Evolutionary conservation across 2,888 invertebrate genomes (phyloP), one percentile per base, ranked within the genome.

Genomic region (Plebejus anna): DNA sequence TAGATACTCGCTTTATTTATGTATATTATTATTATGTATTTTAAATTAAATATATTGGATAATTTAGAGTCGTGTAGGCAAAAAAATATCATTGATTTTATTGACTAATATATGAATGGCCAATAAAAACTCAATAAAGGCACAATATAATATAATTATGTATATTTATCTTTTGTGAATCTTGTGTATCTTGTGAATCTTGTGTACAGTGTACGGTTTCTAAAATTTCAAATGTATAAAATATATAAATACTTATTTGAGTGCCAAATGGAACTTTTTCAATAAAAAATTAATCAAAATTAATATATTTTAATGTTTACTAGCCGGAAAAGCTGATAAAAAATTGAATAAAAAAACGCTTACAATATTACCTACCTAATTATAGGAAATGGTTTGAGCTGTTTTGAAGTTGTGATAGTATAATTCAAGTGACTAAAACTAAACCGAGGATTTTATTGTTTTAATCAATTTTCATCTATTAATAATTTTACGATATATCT

Each of bases 21-120:
- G 61, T 28, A 16, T 55, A 55, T 61, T 61, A 61, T 61, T 55
- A 55, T 61, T 61, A 61, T 61, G 22, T 61, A 61, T 28, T 61
- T 22, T 28, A 61, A 28, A 61, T 28, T 28, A 61, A 61, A 61
- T 61, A 61, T 61, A 61, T 61, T 28, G 9, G 28, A 22, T 61
- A 28, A 61, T 28, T 61, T 61, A 28, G 61, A 61, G 28, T 9
- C 61, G 61, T 28, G 4, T 61, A 61, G 11, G 28, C 22, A 4
- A 59, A 61, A 9, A 61, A 61, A 9, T 28, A 7, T 61, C 28
- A 28, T 61, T 61, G 61, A 61, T 61, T 61, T 61, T 61, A 61
- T 11, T 61, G 22, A 22, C 28, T 61, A 0, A 28, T 28, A 61
- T 61, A 9, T 61, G 22, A 61, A 61, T 22, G 5, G 22, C n/a